Base-by-base conservation (phyloP, 2,888 invertebrate species). In the Belgica antarctica region DNA sequence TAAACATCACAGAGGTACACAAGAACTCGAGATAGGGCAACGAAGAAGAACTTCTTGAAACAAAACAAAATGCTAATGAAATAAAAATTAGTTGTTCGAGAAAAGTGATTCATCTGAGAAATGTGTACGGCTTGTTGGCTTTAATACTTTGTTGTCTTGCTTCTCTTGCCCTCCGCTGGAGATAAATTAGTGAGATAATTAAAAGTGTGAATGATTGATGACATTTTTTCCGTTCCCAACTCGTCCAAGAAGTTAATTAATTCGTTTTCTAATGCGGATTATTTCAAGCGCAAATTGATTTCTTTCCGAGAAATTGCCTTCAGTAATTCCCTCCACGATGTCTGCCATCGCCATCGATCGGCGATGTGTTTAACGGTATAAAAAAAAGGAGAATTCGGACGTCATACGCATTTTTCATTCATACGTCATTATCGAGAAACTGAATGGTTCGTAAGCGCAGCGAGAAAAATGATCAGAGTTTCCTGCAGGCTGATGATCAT, bases 161-260 rank as follows among this genome's bases (percentile, higher is more conserved):
- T 10, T 52, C n/a, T 27, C 27, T 15, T 59, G 3, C 15, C 25
- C 15, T 25, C 22, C 27, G 7, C n/a, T 52, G 24, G 5, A 24
- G 27, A 25, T 70, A 59, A 70, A 41, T 41, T 61, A 41, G 46
- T 27, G 25, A 28, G 57, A 70, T 70, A 70, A 70, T 70, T 70
- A 70, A 70, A 62, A 70, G 61, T 70, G 70, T 70, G 41, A 70
- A 70, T 70, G 70, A 70, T 70, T 70, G 70, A 70, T 70, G 70
- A 52, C 46, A 70, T 61, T 70, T 61, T 57, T 63, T 36, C n/a
- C 41, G 36, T 34, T n/a, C 12, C 17, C 4, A 52, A 15, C 17
- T 24, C 24, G 7, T 52, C 5, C 41, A n/a, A 41, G 34, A 34
- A 46, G 22, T 19, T 10, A 59, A 59, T 59, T 59, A 59, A 59